Percentiles rank a stretch among this genome's conserved stretches.
Evolutionary conservation across 2,797 vertebrate genomes (phyloP).

Genomic region (Botia kubotai): DNA sequence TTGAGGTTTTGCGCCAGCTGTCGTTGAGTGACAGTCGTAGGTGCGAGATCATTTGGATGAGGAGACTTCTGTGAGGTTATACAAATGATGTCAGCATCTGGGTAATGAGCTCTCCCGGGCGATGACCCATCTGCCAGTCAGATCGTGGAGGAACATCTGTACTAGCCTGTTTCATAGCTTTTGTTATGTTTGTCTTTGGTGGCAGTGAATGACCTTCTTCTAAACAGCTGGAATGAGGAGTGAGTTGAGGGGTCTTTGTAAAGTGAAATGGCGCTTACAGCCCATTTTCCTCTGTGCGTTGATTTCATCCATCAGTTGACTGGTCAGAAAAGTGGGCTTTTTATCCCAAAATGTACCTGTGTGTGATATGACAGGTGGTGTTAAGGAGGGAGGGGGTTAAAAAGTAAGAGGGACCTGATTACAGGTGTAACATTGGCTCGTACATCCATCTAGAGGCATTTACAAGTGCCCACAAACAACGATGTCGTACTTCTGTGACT

Average conservation of each 20-base stretch:
- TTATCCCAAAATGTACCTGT: not conserved
- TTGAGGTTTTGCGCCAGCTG: conserved; percentile 37
- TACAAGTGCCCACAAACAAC: too few relatives aligned
- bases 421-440: too few relatives aligned
- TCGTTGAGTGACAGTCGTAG: conserved; percentile 36
- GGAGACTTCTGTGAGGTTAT: conserved; percentile 31
- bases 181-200: conserved; percentile 29
- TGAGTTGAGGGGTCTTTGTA: not conserved
- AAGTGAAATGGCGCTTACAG: too few relatives aligned
- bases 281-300: not conserved
- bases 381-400: not conserved
- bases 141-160: conserved; percentile 38
- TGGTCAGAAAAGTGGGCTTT: not conserved
- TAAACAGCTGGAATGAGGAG: not conserved
- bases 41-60: conserved; percentile 29
- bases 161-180: not conserved
- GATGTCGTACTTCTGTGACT: too few relatives aligned
- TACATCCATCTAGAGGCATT: too few relatives aligned
- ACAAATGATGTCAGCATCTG: conserved; percentile 36
- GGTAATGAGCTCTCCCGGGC: conserved; percentile 34
- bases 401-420: not conserved
- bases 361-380: conserved; percentile 12
- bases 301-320: not conserved
- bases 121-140: conserved; percentile 37
- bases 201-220: conserved; percentile 33